Percentiles rank a stretch among this genome's conserved stretches.
Conservation (phyloP, 2,113 vertebrate genomes). For the Psammodynastes pulverulentus region DNA sequence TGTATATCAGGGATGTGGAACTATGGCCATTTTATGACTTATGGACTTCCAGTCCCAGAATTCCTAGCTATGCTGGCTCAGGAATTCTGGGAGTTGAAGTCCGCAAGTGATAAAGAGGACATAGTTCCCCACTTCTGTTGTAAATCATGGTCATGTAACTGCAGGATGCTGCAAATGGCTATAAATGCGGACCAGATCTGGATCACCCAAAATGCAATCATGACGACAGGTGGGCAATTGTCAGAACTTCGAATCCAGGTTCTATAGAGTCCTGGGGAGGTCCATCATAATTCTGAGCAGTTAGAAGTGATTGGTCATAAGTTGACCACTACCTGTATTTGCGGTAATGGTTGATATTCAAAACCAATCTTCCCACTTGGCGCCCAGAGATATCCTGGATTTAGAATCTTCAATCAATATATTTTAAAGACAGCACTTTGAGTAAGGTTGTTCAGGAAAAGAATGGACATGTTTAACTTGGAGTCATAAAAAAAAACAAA, state of each 20-base stretch:
- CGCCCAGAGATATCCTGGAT: background rate
- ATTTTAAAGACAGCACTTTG: background rate
- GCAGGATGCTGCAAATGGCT: background rate
- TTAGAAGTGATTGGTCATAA: background rate
- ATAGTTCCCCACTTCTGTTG: background rate
- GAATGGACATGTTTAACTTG: background rate
- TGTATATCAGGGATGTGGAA: background rate
- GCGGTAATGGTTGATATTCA: background rate
- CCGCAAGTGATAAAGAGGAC: background rate
- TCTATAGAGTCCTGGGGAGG: background rate
- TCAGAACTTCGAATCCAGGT: background rate
- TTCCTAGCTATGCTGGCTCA: background rate
- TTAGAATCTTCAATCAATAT: background rate
- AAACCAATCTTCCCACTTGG: background rate
- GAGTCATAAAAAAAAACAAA: background rate
- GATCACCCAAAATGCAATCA: background rate
- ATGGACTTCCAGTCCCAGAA: background rate
- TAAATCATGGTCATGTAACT: background rate
- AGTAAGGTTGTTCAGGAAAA: background rate
- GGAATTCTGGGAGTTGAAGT: background rate
- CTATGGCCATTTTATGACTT: background rate
- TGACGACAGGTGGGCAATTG: background rate
- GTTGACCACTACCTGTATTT: background rate
- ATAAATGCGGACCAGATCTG: background rate
- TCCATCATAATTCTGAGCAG: background rate